These are phyloP conservation scores for Hepsetus odoe DNA, from an alignment of 2,113 vertebrate genomes.

Conservation along the genomic window DNA sequence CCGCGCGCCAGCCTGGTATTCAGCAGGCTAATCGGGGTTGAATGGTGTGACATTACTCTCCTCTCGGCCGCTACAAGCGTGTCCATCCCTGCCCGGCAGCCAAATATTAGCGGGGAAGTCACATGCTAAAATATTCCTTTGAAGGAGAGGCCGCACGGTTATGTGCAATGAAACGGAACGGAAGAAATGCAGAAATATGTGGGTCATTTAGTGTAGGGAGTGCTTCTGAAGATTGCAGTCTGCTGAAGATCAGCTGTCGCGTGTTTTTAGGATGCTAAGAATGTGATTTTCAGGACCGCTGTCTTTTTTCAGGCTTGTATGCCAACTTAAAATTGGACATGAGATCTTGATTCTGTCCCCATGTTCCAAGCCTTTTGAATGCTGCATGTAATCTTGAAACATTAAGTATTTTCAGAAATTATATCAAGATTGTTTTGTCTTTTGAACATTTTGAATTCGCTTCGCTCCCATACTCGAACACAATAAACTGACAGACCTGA, in stretches of 20 bases:
- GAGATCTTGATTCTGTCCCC: neutral
- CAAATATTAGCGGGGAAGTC: slow-evolving; percentile 74
- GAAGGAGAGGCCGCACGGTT: slow-evolving; percentile 79
- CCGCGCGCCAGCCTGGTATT: slow-evolving; percentile 75
- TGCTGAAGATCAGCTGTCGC: slow-evolving; percentile 69
- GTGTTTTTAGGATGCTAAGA: slow-evolving; percentile 61
- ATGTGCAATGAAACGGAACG: slow-evolving; percentile 62
- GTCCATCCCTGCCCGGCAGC: slow-evolving; percentile 75
- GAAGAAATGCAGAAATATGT: slow-evolving; percentile 61
- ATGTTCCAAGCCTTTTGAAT: neutral
- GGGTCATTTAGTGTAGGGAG: slow-evolving; percentile 58
- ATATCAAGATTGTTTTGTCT: neutral
- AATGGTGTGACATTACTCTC: slow-evolving; percentile 82
- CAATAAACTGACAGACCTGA: neutral
- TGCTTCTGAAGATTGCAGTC: slow-evolving; percentile 53
- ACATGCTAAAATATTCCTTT: slow-evolving; percentile 78
- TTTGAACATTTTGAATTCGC: neutral
- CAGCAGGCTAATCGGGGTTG: slow-evolving; percentile 76
- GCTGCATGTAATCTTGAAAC: neutral
- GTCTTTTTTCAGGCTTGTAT: slow-evolving; percentile 13
- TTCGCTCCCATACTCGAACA: neutral
- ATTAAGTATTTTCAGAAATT: neutral
- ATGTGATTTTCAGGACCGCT: slow-evolving; percentile 37
- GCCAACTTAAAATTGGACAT: slow-evolving; percentile 2
- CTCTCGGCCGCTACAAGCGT: slow-evolving; percentile 77